Evolutionary conservation across 2,888 invertebrate genomes (phyloP).

Genomic region (Sympetrum striolatum): DNA sequence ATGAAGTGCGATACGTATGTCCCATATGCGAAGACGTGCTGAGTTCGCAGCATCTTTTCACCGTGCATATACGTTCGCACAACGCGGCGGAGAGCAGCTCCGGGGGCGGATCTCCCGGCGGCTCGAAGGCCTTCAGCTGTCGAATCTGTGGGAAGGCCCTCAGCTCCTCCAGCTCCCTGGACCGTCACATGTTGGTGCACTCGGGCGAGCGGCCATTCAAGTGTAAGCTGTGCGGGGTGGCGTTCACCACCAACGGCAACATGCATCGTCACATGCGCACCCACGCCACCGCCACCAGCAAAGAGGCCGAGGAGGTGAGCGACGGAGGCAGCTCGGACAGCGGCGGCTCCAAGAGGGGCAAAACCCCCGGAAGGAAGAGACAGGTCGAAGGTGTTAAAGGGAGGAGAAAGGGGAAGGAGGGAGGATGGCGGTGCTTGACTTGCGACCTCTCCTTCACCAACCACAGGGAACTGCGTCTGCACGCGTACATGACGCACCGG

Average conservation of each 20-base stretch:
- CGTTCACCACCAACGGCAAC: constrained; percentile 85
- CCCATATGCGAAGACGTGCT: constrained; percentile 71
- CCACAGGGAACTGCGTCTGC: constrained; percentile 73
- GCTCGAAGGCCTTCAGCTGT: constrained; percentile 66
- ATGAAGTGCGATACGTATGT: constrained; percentile 63
- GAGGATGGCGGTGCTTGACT: constrained; percentile 67
- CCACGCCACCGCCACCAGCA: constrained; percentile 59
- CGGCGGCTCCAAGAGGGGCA: constrained; percentile 47
- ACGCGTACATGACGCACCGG: constrained; percentile 69
- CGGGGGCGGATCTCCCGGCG: background rate
- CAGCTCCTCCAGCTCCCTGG: constrained; percentile 79
- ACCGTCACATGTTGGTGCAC: constrained; percentile 80
- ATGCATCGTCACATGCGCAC: constrained; percentile 85
- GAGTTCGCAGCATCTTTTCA: constrained; percentile 71
- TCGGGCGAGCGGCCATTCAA: constrained; percentile 82
- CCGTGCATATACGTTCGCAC: constrained; percentile 72
- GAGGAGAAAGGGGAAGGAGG: constrained; percentile 4
- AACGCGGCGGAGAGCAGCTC: constrained; percentile 55
- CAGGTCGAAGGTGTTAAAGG: constrained; percentile 52
- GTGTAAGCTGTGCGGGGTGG: constrained; percentile 78
- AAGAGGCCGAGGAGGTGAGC: constrained; percentile 27
- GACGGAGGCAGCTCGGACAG: constrained; percentile 9
- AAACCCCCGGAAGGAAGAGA: constrained; percentile 53
- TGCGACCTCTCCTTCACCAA: constrained; percentile 79
- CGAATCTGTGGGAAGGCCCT: constrained; percentile 74